These are phyloP conservation scores for Drepanosiphum platanoidis DNA, from an alignment of 2,888 invertebrate genomes.

Conservation along the genomic window DNA sequence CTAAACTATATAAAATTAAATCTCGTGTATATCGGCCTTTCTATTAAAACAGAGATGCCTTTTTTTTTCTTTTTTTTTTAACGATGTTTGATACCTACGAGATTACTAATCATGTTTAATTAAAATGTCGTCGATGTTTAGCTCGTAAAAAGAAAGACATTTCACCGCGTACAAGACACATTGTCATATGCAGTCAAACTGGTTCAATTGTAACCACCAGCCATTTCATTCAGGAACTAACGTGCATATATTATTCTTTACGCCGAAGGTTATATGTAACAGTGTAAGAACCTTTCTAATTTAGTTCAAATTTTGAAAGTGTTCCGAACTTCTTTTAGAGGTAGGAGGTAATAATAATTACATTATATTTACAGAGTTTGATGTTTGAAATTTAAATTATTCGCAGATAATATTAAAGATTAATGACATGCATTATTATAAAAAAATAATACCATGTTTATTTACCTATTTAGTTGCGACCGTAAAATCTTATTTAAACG, in stretches of 20 bases:
- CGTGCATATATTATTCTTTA: not conserved
- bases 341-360: too few species aligned
- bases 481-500: not conserved
- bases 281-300: constrained; percentile 37
- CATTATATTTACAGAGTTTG: not conserved
- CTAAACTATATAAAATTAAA: too few species aligned
- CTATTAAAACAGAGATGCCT: not conserved
- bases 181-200: constrained; percentile 39
- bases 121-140: not conserved
- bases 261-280: constrained; percentile 22
- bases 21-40: not conserved
- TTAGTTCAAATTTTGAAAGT: constrained; percentile 45
- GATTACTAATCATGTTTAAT: constrained; percentile 3
- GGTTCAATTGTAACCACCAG: constrained; percentile 34
- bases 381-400: not conserved
- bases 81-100: not conserved
- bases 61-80: too few species aligned
- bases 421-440: not conserved
- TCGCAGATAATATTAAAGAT: not conserved
- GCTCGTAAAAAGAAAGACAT: constrained; percentile 9
- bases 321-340: not conserved
- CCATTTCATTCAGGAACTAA: constrained; percentile 28
- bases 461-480: not conserved
- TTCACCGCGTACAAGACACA: not conserved
- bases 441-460: too few species aligned